phyloP scores from a whole-genome alignment of 2,113 vertebrate species.

The Perccottus glenii region DNA sequence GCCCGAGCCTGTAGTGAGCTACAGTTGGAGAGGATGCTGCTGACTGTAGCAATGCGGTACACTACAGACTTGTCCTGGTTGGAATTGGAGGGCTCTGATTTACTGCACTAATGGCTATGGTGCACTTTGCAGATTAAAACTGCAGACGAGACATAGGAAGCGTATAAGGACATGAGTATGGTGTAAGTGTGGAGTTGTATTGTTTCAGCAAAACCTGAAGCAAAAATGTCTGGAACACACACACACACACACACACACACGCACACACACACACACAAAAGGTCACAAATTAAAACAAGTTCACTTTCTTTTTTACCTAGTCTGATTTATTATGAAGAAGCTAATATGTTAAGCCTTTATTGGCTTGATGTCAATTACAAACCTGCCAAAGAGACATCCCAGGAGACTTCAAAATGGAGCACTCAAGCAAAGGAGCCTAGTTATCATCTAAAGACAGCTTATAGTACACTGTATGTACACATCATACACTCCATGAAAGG shows the following conservation, averaged over 20 bases:
- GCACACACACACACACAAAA: too few relatives aligned
- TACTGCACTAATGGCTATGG: constrained; percentile 67
- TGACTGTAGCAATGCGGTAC: constrained; percentile 78
- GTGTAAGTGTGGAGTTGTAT: constrained; percentile 3
- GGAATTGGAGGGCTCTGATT: constrained; percentile 68
- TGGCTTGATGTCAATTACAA: neutral
- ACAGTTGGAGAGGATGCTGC: constrained; percentile 54
- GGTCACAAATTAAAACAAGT: too few relatives aligned
- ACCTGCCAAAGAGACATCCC: constrained; percentile 1
- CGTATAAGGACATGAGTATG: constrained; percentile 11
- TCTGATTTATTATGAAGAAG: neutral
- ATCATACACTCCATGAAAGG: neutral
- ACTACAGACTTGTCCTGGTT: constrained; percentile 58
- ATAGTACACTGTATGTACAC: neutral
- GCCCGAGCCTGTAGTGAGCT: constrained; percentile 48
- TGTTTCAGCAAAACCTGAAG: too few relatives aligned
- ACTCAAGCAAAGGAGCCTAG: neutral
- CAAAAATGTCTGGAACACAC: too few relatives aligned
- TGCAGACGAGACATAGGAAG: constrained; percentile 27
- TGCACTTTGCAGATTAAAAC: constrained; percentile 70
- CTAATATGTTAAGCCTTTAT: neutral
- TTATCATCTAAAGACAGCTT: neutral
- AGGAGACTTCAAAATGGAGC: constrained; percentile 14
- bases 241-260: too few relatives aligned
- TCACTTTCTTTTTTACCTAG: neutral